These are phyloP conservation scores for Bombus terrestris DNA, from an alignment of 1,140 invertebrate species.

Conservation along the genomic window DNA sequence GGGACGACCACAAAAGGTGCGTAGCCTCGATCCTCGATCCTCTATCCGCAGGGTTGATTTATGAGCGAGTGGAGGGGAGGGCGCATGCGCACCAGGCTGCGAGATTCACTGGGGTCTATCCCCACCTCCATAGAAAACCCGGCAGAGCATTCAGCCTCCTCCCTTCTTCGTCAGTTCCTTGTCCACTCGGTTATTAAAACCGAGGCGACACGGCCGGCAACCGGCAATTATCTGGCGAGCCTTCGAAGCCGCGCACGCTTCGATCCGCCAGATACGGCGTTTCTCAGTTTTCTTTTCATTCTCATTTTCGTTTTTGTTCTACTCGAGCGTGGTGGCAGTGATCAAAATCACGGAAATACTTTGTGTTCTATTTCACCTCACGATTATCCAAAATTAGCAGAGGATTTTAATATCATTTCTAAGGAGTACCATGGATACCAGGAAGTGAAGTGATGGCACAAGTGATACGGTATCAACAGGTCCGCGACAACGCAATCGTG, in stretches of 20 bases:
- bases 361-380: background rate
- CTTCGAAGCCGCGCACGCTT: conserved; percentile 69
- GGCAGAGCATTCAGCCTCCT: conserved; percentile 58
- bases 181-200: conserved; percentile 81
- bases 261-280: conserved; percentile 9
- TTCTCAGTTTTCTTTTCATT: background rate
- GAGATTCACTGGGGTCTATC: conserved; percentile 60
- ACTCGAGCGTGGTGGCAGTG: background rate
- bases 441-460: conserved; percentile 65
- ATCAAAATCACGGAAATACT: conserved; percentile 14
- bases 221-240: conserved; percentile 80
- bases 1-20: conserved; percentile 65
- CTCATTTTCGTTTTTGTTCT: background rate
- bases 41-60: conserved; percentile 75
- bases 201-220: conserved; percentile 79
- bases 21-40: conserved; percentile 60
- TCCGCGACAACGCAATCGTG: conserved; percentile 39
- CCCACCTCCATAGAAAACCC: conserved; percentile 55
- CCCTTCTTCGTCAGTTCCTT: conserved; percentile 65
- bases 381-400: too few relatives aligned
- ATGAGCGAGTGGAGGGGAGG: conserved; percentile 71
- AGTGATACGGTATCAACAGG: conserved; percentile 77
- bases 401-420: background rate
- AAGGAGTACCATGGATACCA: background rate
- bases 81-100: conserved; percentile 69